A percentile compares a stretch with the other conserved stretches of the same genome.
Evolutionary conservation across 2,797 vertebrate species (phyloP).

Genomic region (Cottoperca gobio): DNA sequence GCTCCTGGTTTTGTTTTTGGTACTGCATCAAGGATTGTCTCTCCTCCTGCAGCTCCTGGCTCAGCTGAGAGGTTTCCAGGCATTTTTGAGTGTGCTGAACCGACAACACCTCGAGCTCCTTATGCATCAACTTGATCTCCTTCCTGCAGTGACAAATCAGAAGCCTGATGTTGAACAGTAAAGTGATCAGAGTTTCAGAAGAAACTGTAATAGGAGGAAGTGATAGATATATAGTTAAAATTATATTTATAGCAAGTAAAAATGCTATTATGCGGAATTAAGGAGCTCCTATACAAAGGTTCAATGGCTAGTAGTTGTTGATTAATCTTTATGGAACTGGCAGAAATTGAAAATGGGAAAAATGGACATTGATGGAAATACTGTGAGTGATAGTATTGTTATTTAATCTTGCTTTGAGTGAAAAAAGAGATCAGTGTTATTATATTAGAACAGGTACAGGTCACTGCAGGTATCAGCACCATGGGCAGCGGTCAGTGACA

Average conservation of each 20-base stretch:
- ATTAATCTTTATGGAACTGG: background rate
- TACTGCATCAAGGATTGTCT: constrained; percentile 88
- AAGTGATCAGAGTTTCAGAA: background rate
- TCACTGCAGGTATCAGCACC: background rate
- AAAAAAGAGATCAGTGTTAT: too few species aligned
- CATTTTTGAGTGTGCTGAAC: constrained; percentile 96
- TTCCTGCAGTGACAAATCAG: constrained; percentile 82
- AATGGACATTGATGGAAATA: background rate
- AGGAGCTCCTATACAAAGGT: background rate
- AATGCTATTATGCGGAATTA: background rate
- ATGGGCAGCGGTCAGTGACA: background rate
- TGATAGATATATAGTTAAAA: background rate
- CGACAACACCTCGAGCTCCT: constrained; percentile 93
- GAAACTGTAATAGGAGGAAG: background rate
- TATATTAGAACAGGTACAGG: too few species aligned
- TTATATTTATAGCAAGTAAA: background rate
- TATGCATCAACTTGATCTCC: constrained; percentile 90
- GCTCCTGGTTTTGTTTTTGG: constrained; percentile 91
- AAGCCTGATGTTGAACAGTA: background rate
- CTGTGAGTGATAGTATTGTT: too few species aligned
- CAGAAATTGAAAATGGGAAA: background rate
- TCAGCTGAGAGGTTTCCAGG: constrained; percentile 92
- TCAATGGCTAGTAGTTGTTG: background rate
- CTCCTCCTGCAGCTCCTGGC: constrained; percentile 90
- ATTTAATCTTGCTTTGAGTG: too few species aligned